These are phyloP conservation scores for Drosophila grimshawi DNA, from an alignment of 1,140 invertebrate genomes.

Conservation along the genomic window DNA sequence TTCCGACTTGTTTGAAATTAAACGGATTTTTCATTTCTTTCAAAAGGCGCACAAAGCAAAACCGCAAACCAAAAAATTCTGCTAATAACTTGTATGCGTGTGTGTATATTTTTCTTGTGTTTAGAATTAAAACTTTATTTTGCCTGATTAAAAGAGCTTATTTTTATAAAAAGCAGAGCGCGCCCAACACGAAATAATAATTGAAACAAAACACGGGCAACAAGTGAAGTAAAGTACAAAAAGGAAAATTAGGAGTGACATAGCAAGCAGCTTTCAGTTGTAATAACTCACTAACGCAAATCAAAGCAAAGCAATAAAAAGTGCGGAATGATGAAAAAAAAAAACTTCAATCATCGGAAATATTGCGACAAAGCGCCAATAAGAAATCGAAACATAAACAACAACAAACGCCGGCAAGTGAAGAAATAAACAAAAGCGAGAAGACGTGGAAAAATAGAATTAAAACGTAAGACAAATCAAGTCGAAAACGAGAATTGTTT, in stretches of 20 bases:
- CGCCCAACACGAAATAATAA: constrained; percentile 41
- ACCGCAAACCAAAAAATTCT: constrained; percentile 31
- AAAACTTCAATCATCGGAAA: constrained; percentile 67
- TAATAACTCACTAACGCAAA: constrained; percentile 9
- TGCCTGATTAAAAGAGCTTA: constrained; percentile 19
- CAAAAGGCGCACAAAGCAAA: constrained; percentile 53
- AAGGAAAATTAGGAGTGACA: constrained; percentile 1
- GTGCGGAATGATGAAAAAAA: constrained; percentile 25
- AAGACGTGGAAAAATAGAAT: constrained; percentile 12
- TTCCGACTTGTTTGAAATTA: constrained; percentile 52
- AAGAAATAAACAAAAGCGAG: constrained; percentile 64
- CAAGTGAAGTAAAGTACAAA: constrained; percentile 1
- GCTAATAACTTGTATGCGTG: too few relatives aligned
- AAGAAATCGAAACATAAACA: constrained; percentile 69
- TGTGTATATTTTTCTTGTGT: too few relatives aligned
- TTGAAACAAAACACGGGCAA: constrained; percentile 16
- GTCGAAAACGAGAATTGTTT: constrained; percentile 60
- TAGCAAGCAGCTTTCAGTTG: constrained; percentile 31
- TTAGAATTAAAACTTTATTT: constrained; percentile 28
- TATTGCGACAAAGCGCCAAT: constrained; percentile 64
- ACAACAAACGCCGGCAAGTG: constrained; percentile 59
- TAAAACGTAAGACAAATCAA: constrained; percentile 48
- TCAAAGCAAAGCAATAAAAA: constrained; percentile 16
- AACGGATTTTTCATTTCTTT: constrained; percentile 75
- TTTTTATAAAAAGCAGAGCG: constrained; percentile 26